Evolutionary conservation across 2,797 vertebrate genomes (phyloP).

Genomic region (Pangasius macronema): DNA sequence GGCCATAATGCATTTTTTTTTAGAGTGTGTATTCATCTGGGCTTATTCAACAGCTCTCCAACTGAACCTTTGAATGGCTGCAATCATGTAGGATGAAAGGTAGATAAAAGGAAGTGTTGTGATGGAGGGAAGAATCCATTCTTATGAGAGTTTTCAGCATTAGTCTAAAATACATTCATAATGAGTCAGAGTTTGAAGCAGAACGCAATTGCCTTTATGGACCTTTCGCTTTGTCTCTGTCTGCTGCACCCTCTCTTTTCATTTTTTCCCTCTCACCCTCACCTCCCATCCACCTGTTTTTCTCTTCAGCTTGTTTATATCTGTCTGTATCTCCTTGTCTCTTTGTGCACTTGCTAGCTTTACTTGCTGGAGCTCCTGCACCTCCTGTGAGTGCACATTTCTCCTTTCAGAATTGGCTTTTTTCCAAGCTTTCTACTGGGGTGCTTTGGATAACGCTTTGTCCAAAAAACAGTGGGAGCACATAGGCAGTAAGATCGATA

Average conservation of each 20-base stretch:
- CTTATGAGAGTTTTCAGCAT: constrained; percentile 9
- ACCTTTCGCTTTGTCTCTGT: background rate
- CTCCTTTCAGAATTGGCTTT: background rate
- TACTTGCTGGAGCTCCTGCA: background rate
- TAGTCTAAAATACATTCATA: constrained; percentile 6
- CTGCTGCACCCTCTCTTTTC: background rate
- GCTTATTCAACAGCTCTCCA: background rate
- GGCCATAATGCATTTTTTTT: constrained; percentile 31
- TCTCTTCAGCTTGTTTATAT: constrained; percentile 13
- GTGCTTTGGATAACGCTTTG: constrained; percentile 12
- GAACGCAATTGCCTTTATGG: background rate
- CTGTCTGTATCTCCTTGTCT: constrained; percentile 1
- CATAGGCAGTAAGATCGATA: background rate
- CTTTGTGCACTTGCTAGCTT: background rate
- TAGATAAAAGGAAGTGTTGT: constrained; percentile 25
- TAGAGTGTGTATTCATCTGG: constrained; percentile 21
- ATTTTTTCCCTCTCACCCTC: background rate
- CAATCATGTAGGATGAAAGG: constrained; percentile 38
- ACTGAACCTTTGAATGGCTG: constrained; percentile 26
- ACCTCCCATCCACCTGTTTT: constrained; percentile 6
- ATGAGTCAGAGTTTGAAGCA: background rate
- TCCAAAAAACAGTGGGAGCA: background rate
- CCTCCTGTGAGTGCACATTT: background rate
- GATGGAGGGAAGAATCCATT: constrained; percentile 23
- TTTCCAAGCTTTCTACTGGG: constrained; percentile 5